phyloP scores from a whole-genome alignment of 2,797 vertebrate species.

The Amphiprion clarkii region DNA sequence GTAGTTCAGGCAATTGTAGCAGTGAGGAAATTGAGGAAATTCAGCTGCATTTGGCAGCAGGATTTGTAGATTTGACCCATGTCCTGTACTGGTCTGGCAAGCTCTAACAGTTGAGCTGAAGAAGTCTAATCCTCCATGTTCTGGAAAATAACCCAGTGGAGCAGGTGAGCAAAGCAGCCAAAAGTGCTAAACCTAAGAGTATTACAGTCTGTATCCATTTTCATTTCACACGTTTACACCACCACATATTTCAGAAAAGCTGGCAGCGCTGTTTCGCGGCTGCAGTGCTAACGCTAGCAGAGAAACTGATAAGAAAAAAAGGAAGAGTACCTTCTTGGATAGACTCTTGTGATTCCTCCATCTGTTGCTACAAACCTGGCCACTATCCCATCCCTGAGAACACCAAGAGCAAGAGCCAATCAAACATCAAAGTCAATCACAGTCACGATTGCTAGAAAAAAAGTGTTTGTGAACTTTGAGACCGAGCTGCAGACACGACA shows the following conservation, averaged over 20 bases:
- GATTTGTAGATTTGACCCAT: conserved; percentile 55
- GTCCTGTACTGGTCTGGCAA: conserved; percentile 46
- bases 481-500: conserved; percentile 39
- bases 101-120: conserved; percentile 50
- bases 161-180: conserved; percentile 62
- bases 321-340: conserved; percentile 91
- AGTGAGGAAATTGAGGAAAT: conserved; percentile 53
- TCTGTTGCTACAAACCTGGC: conserved; percentile 97
- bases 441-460: conserved; percentile 12
- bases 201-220: conserved; percentile 67
- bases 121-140: conserved; percentile 59
- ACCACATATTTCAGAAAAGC: conserved; percentile 33
- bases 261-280: neutral
- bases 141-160: conserved; percentile 58
- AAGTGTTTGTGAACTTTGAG: conserved; percentile 29
- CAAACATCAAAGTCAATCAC: conserved; percentile 49
- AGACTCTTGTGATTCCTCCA: conserved; percentile 97
- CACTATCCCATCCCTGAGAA: conserved; percentile 89
- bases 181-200: conserved; percentile 44
- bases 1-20: conserved; percentile 44
- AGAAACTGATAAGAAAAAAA: conserved; percentile 33
- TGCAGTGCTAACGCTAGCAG: conserved; percentile 9
- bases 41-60: conserved; percentile 48
- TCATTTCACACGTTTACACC: conserved; percentile 62
- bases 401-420: conserved; percentile 57